Percentiles rank a stretch among this genome's conserved stretches.
These are phyloP conservation scores for Littorina saxatilis DNA, from an alignment of 1,140 invertebrate species.

Conservation along the genomic window DNA sequence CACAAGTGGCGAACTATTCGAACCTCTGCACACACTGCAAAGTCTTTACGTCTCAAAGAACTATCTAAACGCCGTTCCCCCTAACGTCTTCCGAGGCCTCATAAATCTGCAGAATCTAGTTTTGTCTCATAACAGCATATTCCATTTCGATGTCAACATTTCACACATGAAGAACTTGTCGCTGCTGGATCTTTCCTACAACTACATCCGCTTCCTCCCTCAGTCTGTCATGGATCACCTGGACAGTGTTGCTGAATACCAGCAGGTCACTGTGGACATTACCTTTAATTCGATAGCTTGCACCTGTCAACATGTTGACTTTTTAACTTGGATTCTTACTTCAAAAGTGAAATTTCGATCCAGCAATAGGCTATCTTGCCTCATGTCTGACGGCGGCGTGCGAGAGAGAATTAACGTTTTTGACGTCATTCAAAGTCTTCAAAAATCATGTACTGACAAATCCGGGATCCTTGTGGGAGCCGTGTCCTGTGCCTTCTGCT, in stretches of 20 bases:
- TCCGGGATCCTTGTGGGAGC: constrained; percentile 31
- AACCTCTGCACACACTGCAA: constrained; percentile 26
- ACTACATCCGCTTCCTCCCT: constrained; percentile 28
- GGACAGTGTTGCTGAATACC: no score
- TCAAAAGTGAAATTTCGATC: constrained; percentile 5
- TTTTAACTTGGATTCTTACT: constrained; percentile 48
- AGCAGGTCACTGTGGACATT: constrained; percentile 39
- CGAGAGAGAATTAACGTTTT: constrained; percentile 8
- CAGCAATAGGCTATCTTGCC: constrained; percentile 34
- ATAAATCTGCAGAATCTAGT: constrained; percentile 34
- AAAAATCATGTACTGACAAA: constrained; percentile 38
- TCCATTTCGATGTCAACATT: constrained; percentile 34
- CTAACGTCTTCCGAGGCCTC: constrained; percentile 30
- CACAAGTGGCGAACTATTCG: constrained; percentile 6
- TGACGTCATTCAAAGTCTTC: constrained; percentile 29
- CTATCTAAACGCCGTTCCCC: constrained; percentile 31
- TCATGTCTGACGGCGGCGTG: constrained; percentile 23
- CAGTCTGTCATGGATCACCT: constrained; percentile 2
- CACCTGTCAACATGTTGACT: constrained; percentile 46
- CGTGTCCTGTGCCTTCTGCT: constrained; percentile 14
- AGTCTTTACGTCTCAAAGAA: constrained; percentile 49
- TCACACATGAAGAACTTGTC: background rate
- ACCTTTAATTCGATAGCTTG: constrained; percentile 41
- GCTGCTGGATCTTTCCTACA: constrained; percentile 34
- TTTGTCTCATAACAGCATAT: constrained; percentile 41